These are phyloP conservation scores for Anoplopoma fimbria DNA, from an alignment of 2,113 vertebrate species.

Conservation along the genomic window DNA sequence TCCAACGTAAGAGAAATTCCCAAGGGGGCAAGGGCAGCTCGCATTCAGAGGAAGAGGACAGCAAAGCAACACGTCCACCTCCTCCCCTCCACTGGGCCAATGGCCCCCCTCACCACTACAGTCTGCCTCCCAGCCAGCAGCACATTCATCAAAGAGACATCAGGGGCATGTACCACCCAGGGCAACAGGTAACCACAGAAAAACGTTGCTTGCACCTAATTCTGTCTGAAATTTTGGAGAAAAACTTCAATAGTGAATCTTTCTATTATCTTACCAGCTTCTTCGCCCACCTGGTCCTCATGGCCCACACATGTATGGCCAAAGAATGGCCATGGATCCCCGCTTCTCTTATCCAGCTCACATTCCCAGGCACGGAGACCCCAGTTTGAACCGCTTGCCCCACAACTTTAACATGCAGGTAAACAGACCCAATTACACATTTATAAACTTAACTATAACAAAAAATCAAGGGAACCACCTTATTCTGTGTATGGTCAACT, in stretches of 20 bases:
- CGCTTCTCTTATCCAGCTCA: conserved; percentile 83
- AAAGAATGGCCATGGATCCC: conserved; percentile 86
- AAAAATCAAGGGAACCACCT: background rate
- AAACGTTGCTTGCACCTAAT: background rate
- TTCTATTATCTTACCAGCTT: conserved; percentile 47
- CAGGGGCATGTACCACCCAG: conserved; percentile 72
- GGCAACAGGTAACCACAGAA: conserved; percentile 75
- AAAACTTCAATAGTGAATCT: background rate
- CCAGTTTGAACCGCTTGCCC: conserved; percentile 81
- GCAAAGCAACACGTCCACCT: conserved; percentile 59
- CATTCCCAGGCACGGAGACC: conserved; percentile 86
- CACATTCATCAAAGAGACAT: conserved; percentile 52
- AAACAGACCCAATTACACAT: background rate
- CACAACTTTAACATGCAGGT: conserved; percentile 91
- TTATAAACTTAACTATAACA: background rate
- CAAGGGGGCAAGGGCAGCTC: conserved; percentile 80
- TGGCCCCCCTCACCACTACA: conserved; percentile 75
- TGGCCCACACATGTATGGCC: conserved; percentile 84
- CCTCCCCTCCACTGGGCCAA: conserved; percentile 72
- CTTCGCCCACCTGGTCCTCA: conserved; percentile 79
- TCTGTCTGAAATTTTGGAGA: background rate
- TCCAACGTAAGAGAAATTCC: conserved; percentile 81
- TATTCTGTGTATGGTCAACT: background rate
- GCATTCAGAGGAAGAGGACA: conserved; percentile 57
- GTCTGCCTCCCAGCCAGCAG: conserved; percentile 78